These are phyloP conservation scores for Phalacrocorax carbo DNA, from an alignment of 2,113 vertebrate genomes.

Conservation along the genomic window DNA sequence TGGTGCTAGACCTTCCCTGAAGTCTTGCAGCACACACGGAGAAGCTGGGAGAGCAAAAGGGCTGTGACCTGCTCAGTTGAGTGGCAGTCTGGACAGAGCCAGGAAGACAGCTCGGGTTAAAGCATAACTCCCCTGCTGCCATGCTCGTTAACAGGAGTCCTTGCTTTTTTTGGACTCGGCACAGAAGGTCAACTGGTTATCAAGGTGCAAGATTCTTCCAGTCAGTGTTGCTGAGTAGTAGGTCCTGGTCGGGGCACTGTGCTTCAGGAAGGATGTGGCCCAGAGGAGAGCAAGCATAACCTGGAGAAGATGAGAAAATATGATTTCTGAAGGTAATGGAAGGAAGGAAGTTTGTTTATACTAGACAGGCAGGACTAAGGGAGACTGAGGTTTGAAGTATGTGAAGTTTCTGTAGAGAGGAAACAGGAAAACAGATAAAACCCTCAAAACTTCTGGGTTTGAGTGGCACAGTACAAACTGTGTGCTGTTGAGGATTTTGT, in stretches of 20 bases:
- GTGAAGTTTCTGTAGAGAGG: neutral
- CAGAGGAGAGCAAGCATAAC: neutral
- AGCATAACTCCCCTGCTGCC: neutral
- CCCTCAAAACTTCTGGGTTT: neutral
- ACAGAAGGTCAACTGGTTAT: neutral
- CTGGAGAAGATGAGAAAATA: neutral
- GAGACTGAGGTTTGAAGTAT: neutral
- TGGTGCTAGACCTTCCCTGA: neutral
- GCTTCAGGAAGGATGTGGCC: neutral
- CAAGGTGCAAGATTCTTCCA: neutral
- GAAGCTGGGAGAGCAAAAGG: neutral
- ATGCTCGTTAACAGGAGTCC: neutral
- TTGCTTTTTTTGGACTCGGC: neutral
- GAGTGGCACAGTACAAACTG: rapidly evolving
- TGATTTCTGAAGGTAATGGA: neutral
- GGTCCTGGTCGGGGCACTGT: neutral
- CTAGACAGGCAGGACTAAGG: neutral
- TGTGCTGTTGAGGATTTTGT: rapidly evolving
- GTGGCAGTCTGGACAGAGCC: neutral
- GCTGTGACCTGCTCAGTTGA: neutral
- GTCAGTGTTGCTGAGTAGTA: neutral
- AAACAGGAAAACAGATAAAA: neutral
- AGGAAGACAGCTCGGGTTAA: neutral
- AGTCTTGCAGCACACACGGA: neutral
- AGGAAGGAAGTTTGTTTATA: neutral